Evolutionary conservation across 1,140 invertebrate species (phyloP), one percentile per base, ranked within the genome.

Genomic region (Panulirus ornatus): DNA sequence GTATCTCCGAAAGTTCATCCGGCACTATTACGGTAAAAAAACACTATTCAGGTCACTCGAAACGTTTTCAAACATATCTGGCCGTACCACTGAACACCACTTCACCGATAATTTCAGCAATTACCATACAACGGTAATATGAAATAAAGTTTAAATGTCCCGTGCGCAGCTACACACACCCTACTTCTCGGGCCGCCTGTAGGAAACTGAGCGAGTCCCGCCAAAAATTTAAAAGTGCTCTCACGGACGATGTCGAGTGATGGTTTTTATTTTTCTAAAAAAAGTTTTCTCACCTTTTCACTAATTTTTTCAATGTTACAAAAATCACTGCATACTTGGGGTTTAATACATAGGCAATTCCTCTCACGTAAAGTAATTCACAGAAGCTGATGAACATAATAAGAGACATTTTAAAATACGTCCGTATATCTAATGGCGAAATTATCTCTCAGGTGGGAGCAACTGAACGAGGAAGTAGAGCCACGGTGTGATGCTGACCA

Each of bases 171-270:
- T 34, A 70, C 76, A 79, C 44, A 51, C 76, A 51, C 42, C 76
- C 76, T 42, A 19, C 42, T 3, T 51, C 76, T 22, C 19, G n/a
- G 38, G 76, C 76, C 44, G 76, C 76, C 76, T 30, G n/a, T 30
- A 51, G 27, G n/a, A 79, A 51, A 79, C 76, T 79, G 76, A 79
- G 44, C 76, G 9, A 51, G 75, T 79, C 76, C 76, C 76, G 76
- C 76, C 76, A 79, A 79, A 79, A 79, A 47, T 79, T 79, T 79
- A 79, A 79, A 79, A 79, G 51, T 51, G 76, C 47, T 79, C 44
- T 27, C 76, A 51, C n/a, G 30, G n/a, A 36, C 5, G 11, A 1
- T 79, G 38, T 51, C 44, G 76, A 51, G 47, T 51, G n/a, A 44
- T 9, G 76, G 47, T n/a, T 22, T 79, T 79, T 79, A 42, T 51